These are phyloP conservation scores for Tragopan temminckii DNA, from an alignment of 2,797 vertebrate species.

Conservation along the genomic window DNA sequence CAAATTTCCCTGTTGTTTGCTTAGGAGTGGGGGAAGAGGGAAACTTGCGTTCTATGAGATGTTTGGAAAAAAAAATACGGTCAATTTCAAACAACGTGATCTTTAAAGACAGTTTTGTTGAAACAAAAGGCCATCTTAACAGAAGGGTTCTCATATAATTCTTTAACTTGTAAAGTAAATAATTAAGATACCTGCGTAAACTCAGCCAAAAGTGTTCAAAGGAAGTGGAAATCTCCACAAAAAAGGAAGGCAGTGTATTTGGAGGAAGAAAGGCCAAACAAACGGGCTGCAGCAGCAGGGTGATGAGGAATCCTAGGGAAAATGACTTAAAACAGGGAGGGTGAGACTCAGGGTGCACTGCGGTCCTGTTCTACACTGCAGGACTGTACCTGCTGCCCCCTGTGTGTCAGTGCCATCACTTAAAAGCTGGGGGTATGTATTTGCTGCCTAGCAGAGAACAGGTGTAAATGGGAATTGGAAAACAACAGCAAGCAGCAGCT, in stretches of 20 bases:
- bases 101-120: neutral
- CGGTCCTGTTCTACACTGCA: neutral
- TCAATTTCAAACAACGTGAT: neutral
- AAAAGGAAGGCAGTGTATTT: rapidly evolving
- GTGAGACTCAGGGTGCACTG: neutral
- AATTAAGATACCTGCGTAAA: neutral
- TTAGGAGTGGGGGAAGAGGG: neutral
- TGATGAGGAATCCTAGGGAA: neutral
- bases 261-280: neutral
- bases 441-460: neutral
- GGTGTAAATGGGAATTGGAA: neutral
- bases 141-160: neutral
- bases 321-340: neutral
- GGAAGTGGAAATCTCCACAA: neutral
- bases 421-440: rapidly evolving
- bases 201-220: neutral
- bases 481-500: neutral
- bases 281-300: neutral
- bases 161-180: neutral
- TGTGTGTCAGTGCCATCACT: too few species aligned
- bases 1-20: neutral
- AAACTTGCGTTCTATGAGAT: neutral
- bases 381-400: neutral
- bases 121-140: neutral
- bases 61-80: neutral